A percentile compares a stretch with the other conserved stretches of the same genome.
phyloP scores from a whole-genome alignment of 2,113 vertebrate species.

The Natator depressus region DNA sequence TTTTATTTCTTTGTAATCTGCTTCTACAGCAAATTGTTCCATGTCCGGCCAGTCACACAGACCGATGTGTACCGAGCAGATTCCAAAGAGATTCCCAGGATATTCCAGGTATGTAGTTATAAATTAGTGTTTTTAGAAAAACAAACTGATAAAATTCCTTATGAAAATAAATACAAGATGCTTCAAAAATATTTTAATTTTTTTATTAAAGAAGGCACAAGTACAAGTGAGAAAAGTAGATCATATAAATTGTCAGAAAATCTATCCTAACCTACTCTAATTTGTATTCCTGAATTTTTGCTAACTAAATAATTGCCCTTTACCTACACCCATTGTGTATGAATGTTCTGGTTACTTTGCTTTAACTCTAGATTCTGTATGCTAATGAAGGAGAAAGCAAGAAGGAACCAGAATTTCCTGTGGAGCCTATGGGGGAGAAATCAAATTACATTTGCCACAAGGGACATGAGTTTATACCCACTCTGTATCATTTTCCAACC shows the following conservation, averaged over 20 bases:
- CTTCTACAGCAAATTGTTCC: conserved; percentile 93
- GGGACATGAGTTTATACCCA: conserved; percentile 98
- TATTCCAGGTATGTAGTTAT: conserved; percentile 91
- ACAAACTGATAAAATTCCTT: background rate
- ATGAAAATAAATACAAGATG: background rate
- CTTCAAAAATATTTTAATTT: background rate
- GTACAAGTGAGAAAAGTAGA: background rate
- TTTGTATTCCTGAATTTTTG: background rate
- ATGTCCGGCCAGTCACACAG: conserved; percentile 97
- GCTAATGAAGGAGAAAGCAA: conserved; percentile 99
- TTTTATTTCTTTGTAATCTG: conserved; percentile 50
- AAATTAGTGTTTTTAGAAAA: background rate
- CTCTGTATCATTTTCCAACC: conserved; percentile 97
- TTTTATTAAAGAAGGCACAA: background rate
- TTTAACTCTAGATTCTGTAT: conserved; percentile 89
- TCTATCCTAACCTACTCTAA: fast-evolving
- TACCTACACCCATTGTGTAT: background rate
- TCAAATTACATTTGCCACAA: conserved; percentile 98
- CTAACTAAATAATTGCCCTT: background rate
- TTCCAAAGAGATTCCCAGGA: conserved; percentile 97
- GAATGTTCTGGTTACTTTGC: background rate
- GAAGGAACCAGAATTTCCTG: conserved; percentile 91
- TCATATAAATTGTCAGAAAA: background rate
- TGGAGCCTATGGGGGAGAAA: conserved; percentile 94
- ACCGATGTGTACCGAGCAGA: conserved; percentile 98